Evolutionary conservation across 2,797 vertebrate species (phyloP).

Genomic region (Rhynchotus rufescens): DNA sequence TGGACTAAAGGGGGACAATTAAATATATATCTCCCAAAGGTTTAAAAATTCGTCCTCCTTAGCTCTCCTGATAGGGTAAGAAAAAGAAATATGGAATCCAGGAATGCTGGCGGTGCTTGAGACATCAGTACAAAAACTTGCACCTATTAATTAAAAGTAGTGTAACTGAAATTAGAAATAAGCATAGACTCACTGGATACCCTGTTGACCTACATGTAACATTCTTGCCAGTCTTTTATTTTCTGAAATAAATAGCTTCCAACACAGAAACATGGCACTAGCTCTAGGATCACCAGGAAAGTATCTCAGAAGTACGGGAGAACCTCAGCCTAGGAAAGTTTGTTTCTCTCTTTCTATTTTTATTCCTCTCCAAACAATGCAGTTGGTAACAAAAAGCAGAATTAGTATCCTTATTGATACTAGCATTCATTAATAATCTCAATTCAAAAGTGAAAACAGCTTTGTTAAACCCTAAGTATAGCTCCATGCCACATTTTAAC

Average conservation of each 20-base stretch:
- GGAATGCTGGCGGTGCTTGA: background rate
- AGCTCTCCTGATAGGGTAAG: background rate
- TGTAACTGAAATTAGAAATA: background rate
- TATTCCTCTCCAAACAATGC: background rate
- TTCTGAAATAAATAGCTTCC: background rate
- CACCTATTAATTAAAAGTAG: background rate
- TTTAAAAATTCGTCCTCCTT: background rate
- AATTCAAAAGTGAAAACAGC: background rate
- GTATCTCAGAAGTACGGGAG: background rate
- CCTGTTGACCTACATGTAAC: background rate
- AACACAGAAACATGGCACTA: background rate
- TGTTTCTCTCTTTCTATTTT: background rate
- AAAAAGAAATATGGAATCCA: background rate
- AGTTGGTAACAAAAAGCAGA: background rate
- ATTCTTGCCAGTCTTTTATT: background rate
- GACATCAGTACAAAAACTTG: background rate
- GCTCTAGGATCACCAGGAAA: background rate
- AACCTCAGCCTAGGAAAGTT: background rate
- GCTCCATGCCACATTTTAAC: background rate
- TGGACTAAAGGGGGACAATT: background rate
- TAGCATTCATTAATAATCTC: background rate
- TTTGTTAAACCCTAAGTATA: background rate
- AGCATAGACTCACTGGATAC: background rate
- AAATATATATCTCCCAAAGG: background rate
- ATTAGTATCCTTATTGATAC: background rate